Conservation (phyloP, 92 coral and sea anemone genomes). For the Actinernus sp. region DNA sequence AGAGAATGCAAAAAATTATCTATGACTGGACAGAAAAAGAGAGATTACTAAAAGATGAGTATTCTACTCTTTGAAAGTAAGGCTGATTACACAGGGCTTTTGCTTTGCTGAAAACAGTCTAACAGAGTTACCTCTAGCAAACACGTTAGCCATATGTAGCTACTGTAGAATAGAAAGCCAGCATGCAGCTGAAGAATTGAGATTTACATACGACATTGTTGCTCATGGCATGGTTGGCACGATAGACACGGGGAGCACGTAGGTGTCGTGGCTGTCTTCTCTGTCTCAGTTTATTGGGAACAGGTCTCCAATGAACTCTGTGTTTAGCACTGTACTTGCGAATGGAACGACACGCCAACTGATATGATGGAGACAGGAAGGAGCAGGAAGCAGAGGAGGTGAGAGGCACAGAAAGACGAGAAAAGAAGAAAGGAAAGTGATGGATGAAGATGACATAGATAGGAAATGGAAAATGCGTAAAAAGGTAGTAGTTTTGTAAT, state of each 20-base stretch:
- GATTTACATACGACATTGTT: too few relatives aligned
- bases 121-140: too few relatives aligned
- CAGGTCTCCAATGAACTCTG: not conserved
- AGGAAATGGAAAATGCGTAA: not conserved
- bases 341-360: constrained; percentile 8
- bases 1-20: too few relatives aligned
- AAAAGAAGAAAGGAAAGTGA: not conserved
- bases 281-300: not conserved
- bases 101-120: too few relatives aligned
- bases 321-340: not conserved
- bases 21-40: too few relatives aligned
- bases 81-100: too few relatives aligned
- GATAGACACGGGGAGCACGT: not conserved
- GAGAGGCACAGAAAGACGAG: constrained; percentile 19
- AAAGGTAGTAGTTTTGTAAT: not conserved
- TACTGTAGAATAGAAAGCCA: too few relatives aligned
- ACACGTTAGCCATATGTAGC: too few relatives aligned
- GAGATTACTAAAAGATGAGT: too few relatives aligned
- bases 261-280: not conserved
- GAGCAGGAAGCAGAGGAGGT: not conserved
- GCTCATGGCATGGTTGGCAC: not conserved
- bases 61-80: too few relatives aligned
- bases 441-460: not conserved
- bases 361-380: not conserved
- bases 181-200: too few relatives aligned